Evolutionary conservation across 2,797 vertebrate genomes (phyloP).

Genomic region (Syngnathus acus): DNA sequence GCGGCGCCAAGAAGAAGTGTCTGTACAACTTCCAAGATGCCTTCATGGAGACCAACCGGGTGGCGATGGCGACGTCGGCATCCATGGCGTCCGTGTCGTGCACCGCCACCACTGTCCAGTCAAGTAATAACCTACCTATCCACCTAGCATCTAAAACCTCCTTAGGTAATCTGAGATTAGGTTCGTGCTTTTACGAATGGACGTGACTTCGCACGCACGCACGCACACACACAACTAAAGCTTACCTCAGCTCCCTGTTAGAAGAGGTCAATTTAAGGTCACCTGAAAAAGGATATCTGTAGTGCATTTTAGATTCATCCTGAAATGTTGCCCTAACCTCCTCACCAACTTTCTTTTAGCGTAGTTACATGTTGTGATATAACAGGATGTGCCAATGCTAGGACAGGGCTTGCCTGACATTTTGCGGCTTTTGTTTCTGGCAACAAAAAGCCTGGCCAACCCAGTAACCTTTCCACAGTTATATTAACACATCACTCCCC

Average conservation of each 20-base stretch:
- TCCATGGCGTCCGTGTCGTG: conserved; percentile 92
- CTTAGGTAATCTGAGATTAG: conserved; percentile 72
- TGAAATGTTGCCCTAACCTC: too few relatives aligned
- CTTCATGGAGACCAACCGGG: conserved; percentile 92
- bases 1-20: conserved; percentile 90
- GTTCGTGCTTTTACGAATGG: background rate
- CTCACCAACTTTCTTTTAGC: background rate
- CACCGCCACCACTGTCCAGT: conserved; percentile 93
- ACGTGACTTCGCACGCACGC: background rate
- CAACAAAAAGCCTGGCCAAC: background rate
- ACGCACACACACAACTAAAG: too few relatives aligned
- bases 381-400: background rate
- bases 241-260: too few relatives aligned
- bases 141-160: conserved; percentile 85
- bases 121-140: conserved; percentile 81
- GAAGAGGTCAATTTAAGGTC: too few relatives aligned
- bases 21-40: conserved; percentile 98
- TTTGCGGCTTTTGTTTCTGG: background rate
- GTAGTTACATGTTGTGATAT: conserved; percentile 9
- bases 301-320: too few relatives aligned
- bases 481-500: background rate
- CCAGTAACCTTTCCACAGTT: background rate
- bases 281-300: too few relatives aligned
- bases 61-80: conserved; percentile 92
- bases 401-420: background rate